Evolutionary conservation across 2,888 invertebrate species (phyloP).

Genomic region (Rhagonycha lutea): DNA sequence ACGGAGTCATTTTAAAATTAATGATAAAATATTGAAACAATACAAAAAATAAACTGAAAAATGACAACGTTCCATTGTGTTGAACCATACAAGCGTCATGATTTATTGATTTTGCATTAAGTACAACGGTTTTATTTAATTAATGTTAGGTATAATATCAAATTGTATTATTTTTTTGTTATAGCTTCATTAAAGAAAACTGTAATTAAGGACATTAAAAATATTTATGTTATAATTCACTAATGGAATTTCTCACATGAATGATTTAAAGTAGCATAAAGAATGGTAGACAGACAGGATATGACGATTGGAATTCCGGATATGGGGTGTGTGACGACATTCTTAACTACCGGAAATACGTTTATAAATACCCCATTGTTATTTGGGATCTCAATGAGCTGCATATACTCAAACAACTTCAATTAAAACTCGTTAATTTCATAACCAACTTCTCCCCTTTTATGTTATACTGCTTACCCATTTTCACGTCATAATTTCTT

Average conservation of each 20-base stretch:
- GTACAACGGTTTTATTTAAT: not conserved
- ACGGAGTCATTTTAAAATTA: too few species aligned
- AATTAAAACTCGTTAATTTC: conserved; percentile 11
- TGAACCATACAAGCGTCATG: not conserved
- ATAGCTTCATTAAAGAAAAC: not conserved
- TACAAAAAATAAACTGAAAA: too few species aligned
- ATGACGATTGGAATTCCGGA: conserved; percentile 31
- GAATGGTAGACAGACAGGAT: conserved; percentile 14
- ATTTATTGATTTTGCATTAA: not conserved
- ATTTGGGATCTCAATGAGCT: conserved; percentile 12
- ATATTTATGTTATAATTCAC: not conserved
- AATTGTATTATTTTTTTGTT: not conserved
- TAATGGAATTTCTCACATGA: not conserved
- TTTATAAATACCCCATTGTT: conserved; percentile 30
- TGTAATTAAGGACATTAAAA: not conserved
- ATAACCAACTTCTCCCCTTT: conserved; percentile 8
- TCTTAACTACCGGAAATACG: conserved; percentile 24
- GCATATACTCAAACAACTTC: conserved; percentile 6
- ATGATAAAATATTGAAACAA: too few species aligned
- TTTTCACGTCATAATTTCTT: not conserved
- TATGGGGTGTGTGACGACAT: conserved; percentile 20
- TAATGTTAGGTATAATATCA: not conserved
- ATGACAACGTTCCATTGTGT: too few species aligned
- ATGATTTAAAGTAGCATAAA: not conserved
- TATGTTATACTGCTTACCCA: not conserved